A percentile compares a stretch with the other conserved stretches of the same genome.
phyloP scores from a whole-genome alignment of 1,140 invertebrate genomes.

The Gonatopus flavifemur region DNA sequence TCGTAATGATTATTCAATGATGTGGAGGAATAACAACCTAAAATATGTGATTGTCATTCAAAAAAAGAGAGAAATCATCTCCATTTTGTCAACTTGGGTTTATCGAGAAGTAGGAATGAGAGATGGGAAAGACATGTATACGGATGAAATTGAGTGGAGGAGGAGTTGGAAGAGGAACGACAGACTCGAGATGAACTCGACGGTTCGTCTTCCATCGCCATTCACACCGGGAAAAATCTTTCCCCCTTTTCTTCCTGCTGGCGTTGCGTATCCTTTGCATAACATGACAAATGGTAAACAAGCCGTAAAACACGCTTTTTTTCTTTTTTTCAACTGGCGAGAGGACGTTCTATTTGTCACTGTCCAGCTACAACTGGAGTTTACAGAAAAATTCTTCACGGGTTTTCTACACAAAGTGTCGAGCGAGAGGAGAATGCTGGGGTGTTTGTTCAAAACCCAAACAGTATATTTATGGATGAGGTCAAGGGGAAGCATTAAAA shows the following conservation, averaged over 20 bases:
- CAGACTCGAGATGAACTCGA: constrained; percentile 1
- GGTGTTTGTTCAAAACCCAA: too few relatives aligned
- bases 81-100: too few relatives aligned
- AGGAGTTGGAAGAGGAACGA: neutral
- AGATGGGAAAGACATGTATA: too few relatives aligned
- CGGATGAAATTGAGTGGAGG: too few relatives aligned
- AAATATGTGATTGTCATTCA: too few relatives aligned
- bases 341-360: constrained; percentile 45
- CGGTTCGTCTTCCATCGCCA: neutral
- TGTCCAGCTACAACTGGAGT: constrained; percentile 32
- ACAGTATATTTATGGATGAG: too few relatives aligned
- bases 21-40: too few relatives aligned
- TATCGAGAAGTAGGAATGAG: too few relatives aligned
- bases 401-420: constrained; percentile 20
- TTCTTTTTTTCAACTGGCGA: constrained; percentile 34
- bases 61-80: too few relatives aligned
- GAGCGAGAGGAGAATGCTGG: neutral
- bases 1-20: too few relatives aligned
- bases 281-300: constrained; percentile 45
- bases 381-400: constrained; percentile 33
- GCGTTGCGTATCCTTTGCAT: constrained; percentile 41
- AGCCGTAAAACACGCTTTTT: constrained; percentile 44
- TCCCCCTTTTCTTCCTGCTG: too few relatives aligned
- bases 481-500: neutral
- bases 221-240: too few relatives aligned